These are phyloP conservation scores for Tachysurus fulvidraco DNA, from an alignment of 2,113 vertebrate species.

Conservation along the genomic window DNA sequence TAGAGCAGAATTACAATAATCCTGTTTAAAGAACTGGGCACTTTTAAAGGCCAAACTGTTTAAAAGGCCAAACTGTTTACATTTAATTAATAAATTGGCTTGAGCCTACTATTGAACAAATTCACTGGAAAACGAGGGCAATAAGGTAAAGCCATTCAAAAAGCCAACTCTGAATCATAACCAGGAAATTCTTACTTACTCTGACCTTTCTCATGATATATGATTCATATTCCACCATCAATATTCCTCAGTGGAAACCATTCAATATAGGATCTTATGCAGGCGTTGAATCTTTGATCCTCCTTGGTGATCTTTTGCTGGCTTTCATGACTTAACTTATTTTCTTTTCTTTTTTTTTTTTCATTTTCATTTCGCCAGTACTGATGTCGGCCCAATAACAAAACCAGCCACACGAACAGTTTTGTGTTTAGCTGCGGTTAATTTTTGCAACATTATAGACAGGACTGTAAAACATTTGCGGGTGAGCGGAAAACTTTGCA, in stretches of 20 bases:
- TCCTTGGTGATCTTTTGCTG: conserved; percentile 60
- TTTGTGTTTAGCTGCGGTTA: conserved; percentile 60
- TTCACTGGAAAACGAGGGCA: neutral
- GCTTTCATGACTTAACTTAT: conserved; percentile 21
- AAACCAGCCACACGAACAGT: conserved; percentile 53
- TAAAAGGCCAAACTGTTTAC: neutral
- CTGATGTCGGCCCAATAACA: conserved; percentile 50
- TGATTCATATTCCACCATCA: conserved; percentile 65
- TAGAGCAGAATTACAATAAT: neutral
- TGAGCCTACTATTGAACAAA: neutral
- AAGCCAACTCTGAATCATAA: conserved; percentile 38
- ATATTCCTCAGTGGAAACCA: conserved; percentile 62
- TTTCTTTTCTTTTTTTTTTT: conserved; percentile 19
- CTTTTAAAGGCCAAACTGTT: neutral
- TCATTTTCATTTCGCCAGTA: conserved; percentile 30
- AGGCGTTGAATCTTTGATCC: conserved; percentile 64
- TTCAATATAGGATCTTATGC: conserved; percentile 49
- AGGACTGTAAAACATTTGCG: conserved; percentile 30
- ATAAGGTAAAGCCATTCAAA: conserved; percentile 25
- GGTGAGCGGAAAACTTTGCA: neutral
- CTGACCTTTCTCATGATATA: conserved; percentile 56
- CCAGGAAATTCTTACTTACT: conserved; percentile 61
- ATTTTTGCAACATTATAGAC: conserved; percentile 54
- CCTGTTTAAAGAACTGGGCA: neutral
- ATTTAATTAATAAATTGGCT: conserved; percentile 11